phyloP scores from a whole-genome alignment of 1,140 invertebrate genomes.

The Drosophila ficusphila region DNA sequence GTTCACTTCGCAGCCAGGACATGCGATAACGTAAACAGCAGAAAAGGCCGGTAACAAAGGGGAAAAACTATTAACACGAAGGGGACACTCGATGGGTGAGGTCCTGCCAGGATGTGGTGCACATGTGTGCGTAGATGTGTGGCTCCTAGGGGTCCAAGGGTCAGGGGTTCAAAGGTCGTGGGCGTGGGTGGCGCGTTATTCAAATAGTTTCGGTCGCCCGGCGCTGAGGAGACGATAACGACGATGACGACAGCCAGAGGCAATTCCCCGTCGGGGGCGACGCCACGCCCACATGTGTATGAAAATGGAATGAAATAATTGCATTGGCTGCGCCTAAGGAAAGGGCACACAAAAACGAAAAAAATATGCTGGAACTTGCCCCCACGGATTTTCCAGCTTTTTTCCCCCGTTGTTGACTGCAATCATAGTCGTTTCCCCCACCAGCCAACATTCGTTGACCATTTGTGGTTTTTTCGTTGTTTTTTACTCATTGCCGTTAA shows the following conservation, averaged over 20 bases:
- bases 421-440: conserved; percentile 29
- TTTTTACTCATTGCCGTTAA: conserved; percentile 55
- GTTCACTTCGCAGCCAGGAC: conserved; percentile 36
- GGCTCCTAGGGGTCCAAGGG: neutral
- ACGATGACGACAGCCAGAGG: conserved; percentile 52
- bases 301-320: conserved; percentile 72
- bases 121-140: conserved; percentile 14
- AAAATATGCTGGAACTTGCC: conserved; percentile 3
- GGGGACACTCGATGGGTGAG: conserved; percentile 25
- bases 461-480: conserved; percentile 6
- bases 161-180: conserved; percentile 11
- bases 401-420: conserved; percentile 1
- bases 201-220: conserved; percentile 74
- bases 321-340: conserved; percentile 71
- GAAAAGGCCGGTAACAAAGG: conserved; percentile 26
- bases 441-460: conserved; percentile 27
- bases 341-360: conserved; percentile 38
- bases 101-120: neutral
- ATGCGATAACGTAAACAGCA: conserved; percentile 61
- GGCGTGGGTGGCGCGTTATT: conserved; percentile 70
- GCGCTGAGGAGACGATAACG: conserved; percentile 35
- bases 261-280: conserved; percentile 48
- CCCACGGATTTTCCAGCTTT: neutral
- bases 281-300: conserved; percentile 39
- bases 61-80: conserved; percentile 74